A percentile compares a stretch with the other conserved stretches of the same genome.
Conservation (phyloP, 2,888 invertebrate species). For the Spilosoma lubricipeda region DNA sequence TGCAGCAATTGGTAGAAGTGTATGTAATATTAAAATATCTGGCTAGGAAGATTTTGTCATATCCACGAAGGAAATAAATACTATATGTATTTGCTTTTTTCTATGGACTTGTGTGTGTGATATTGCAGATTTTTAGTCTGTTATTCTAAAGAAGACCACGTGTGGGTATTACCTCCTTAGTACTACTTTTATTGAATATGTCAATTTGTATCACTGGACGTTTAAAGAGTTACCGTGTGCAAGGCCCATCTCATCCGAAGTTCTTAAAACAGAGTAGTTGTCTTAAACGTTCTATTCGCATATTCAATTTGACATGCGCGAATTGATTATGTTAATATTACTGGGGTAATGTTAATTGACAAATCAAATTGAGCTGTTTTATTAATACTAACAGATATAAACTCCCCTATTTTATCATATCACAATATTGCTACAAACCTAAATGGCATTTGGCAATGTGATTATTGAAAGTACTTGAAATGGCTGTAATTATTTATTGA, state of each 20-base stretch:
- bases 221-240: neutral
- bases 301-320: neutral
- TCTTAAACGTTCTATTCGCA: neutral
- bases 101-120: neutral
- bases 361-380: neutral
- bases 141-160: too few species aligned
- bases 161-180: neutral
- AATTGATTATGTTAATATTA: neutral
- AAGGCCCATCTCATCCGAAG: neutral
- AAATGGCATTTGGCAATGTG: neutral
- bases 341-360: neutral
- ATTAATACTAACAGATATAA: neutral
- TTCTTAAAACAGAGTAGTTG: neutral
- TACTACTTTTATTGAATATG: neutral
- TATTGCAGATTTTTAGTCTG: too few species aligned
- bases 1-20: neutral
- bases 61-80: neutral
- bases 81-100: too few species aligned
- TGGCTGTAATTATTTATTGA: too few species aligned
- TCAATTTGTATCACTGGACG: neutral
- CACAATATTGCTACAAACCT: neutral
- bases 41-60: neutral
- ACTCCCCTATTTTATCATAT: neutral
- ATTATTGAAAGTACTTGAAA: neutral
- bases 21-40: neutral